These are phyloP conservation scores for Dynastes maya DNA, from an alignment of 2,888 invertebrate species.

Conservation along the genomic window DNA sequence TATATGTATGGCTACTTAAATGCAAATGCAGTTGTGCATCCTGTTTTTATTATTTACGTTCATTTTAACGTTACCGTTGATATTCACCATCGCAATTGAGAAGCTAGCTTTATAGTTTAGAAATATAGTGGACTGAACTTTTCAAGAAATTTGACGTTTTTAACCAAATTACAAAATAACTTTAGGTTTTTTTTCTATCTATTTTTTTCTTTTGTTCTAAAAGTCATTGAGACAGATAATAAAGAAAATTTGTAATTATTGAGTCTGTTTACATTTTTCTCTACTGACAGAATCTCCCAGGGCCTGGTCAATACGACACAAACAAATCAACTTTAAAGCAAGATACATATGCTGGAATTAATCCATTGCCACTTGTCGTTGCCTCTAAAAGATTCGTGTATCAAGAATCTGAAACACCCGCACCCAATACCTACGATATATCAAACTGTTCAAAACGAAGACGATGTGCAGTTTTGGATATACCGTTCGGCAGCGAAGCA, in stretches of 20 bases:
- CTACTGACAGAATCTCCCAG: conserved; percentile 60
- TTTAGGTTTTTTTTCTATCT: too few species aligned
- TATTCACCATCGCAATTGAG: too few species aligned
- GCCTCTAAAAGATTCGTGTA: conserved; percentile 58
- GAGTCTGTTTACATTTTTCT: not conserved
- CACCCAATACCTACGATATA: conserved; percentile 59
- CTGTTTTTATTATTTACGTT: too few species aligned
- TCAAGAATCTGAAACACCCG: conserved; percentile 54
- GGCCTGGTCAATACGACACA: conserved; percentile 62
- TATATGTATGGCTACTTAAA: too few species aligned
- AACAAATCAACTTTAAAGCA: conserved; percentile 48
- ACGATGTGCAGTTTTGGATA: conserved; percentile 55
- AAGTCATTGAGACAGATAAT: too few species aligned
- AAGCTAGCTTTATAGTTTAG: too few species aligned
- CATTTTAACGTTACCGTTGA: too few species aligned
- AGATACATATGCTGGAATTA: conserved; percentile 57
- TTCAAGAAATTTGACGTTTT: too few species aligned
- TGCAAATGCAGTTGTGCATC: too few species aligned
- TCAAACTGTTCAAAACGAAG: conserved; percentile 50
- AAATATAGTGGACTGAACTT: too few species aligned
- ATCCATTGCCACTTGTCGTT: conserved; percentile 60
- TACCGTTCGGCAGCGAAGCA: conserved; percentile 54
- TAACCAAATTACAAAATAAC: too few species aligned
- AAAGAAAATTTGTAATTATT: not conserved
- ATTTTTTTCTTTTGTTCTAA: too few species aligned